phyloP scores from a whole-genome alignment of 2,113 vertebrate species.

The Nesospiza acunhae region DNA sequence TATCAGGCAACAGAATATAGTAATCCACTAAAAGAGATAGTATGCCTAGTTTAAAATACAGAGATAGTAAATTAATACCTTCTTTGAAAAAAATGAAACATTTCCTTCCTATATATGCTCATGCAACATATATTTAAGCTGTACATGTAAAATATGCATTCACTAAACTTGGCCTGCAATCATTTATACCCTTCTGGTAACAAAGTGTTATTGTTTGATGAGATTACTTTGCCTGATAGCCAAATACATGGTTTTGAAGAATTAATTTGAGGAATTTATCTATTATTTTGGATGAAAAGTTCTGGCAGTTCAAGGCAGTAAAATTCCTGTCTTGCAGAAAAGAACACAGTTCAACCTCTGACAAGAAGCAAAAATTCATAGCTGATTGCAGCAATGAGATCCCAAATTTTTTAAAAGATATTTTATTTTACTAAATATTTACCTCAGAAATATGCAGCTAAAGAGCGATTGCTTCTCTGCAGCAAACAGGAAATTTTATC shows the following conservation, averaged over 20 bases:
- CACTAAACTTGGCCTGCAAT: not conserved
- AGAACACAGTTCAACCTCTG: not conserved
- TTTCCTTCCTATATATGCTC: not conserved
- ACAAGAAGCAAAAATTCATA: not conserved
- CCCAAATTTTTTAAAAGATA: not conserved
- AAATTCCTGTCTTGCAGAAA: not conserved
- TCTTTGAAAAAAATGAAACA: not conserved
- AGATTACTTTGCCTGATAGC: not conserved
- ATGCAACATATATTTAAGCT: not conserved
- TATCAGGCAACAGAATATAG: not conserved
- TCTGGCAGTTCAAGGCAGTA: not conserved
- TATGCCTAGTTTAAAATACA: not conserved
- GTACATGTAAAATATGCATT: not conserved
- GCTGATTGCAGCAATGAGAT: not conserved
- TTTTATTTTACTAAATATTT: not conserved
- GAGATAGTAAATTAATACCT: not conserved
- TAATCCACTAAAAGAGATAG: not conserved
- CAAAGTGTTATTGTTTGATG: not conserved
- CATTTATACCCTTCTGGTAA: not conserved
- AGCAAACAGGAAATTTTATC: not conserved
- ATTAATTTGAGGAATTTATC: not conserved
- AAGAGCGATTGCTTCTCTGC: not conserved
- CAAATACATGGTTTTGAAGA: not conserved
- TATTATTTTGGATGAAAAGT: not conserved
- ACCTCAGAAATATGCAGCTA: not conserved